phyloP scores from a whole-genome alignment of 2,888 invertebrate species.

The Ellobium chinense region DNA sequence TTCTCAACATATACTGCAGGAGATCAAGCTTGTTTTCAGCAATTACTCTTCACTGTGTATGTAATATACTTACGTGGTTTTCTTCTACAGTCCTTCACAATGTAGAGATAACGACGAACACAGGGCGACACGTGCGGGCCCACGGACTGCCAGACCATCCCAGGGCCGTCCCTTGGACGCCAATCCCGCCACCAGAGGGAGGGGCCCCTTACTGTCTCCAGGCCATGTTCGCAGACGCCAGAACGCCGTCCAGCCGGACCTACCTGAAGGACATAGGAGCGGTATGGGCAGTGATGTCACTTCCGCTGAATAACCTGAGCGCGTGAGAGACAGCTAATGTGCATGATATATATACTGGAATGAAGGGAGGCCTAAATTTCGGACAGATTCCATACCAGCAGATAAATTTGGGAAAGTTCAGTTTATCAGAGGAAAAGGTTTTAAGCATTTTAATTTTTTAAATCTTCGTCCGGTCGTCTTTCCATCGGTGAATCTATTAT shows the following conservation, averaged over 20 bases:
- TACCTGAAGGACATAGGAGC: constrained; percentile 5
- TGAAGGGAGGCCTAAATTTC: no score
- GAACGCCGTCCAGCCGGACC: background rate
- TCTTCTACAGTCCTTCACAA: constrained; percentile 32
- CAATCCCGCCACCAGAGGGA: background rate
- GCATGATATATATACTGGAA: no score
- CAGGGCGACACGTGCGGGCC: constrained; percentile 17
- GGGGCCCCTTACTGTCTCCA: constrained; percentile 24
- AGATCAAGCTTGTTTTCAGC: no score
- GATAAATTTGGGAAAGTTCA: background rate
- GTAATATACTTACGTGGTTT: no score
- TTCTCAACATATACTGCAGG: no score
- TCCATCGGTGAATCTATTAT: no score
- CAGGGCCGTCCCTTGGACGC: background rate
- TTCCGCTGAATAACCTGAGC: background rate
- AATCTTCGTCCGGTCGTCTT: no score
- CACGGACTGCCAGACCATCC: constrained; percentile 1
- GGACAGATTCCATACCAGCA: no score
- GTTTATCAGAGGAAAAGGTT: no score
- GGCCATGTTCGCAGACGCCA: constrained; percentile 5
- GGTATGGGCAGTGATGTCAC: constrained; percentile 24
- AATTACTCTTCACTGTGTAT: no score
- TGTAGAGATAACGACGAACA: constrained; percentile 24
- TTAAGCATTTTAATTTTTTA: no score
- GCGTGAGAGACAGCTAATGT: background rate